Base-by-base conservation (phyloP, 2,797 vertebrate genomes). In the Hozukius guyotensis region DNA sequence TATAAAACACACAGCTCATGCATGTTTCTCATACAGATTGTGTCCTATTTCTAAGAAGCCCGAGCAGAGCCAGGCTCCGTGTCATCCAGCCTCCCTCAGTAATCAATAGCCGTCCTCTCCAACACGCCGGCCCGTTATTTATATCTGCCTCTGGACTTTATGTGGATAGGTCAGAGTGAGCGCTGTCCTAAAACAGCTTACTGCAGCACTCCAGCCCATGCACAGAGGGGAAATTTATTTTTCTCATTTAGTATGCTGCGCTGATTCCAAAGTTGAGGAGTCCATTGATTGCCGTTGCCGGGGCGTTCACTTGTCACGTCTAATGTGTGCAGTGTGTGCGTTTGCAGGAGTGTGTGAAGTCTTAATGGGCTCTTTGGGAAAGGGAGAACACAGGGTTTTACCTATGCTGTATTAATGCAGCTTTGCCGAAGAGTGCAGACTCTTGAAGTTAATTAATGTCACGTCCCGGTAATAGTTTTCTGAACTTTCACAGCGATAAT, bases 31-130 rank as follows among this genome's bases (percentile, higher is more conserved):
- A 22, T 9, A n/a, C 12, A 63, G 16, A 71, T 13, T 72, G 57
- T 72, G n/a, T 81, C 49, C 83, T 69, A n/a, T 61, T 87, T 86
- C 78, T 81, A 85, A 61, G 74, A 82, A 56, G 81, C 72, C 72
- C 70, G 73, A 88, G 88, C 88, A 73, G 83, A 83, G 75, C 72
- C 56, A 20, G 20, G 72, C 85, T 84, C 75, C 61, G 81, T 92
- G 87, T 91, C 89, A 80, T 87, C 88, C 89, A 65, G 84, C 80
- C 87, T 87, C 84, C 49, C 59, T 68, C 72, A 2, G 61, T 87
- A 88, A 96, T 96, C 94, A 88, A 96, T 95, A 91, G 46, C 86
- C 72, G 85, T 93, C 89, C 88, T 88, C 88, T 89, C 83, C 84
- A 82, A 88, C 87, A 78, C 77, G 77, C 85, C 31, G 66, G 82